A percentile compares a stretch with the other conserved stretches of the same genome.
Conservation (phyloP, 2,113 vertebrate genomes). For the Aspiorhynchus laticeps region DNA sequence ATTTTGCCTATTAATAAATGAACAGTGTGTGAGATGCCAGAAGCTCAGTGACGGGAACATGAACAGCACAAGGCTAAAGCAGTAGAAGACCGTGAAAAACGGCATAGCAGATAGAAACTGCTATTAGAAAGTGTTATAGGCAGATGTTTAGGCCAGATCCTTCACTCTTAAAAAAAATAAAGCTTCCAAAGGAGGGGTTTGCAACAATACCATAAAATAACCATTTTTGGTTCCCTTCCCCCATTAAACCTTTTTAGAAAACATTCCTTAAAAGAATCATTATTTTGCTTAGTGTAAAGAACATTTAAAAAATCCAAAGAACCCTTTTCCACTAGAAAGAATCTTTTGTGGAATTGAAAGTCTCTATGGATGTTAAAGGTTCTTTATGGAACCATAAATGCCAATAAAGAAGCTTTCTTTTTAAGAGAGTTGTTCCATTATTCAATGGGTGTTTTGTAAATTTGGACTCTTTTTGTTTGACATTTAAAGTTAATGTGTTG, state of each 20-base stretch:
- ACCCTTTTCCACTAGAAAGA: no score
- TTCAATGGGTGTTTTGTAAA: neutral
- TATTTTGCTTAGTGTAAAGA: no score
- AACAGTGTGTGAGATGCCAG: slow-evolving; percentile 66
- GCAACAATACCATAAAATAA: no score
- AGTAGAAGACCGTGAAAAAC: slow-evolving; percentile 9
- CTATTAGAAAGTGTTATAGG: neutral
- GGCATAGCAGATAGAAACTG: neutral
- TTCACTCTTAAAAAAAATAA: neutral
- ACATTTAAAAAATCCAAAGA: no score
- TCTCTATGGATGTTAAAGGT: no score
- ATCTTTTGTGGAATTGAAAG: no score
- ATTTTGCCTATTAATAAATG: slow-evolving; percentile 73
- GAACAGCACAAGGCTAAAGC: slow-evolving; percentile 29
- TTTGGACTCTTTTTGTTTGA: neutral
- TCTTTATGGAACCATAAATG: no score
- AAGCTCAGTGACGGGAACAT: slow-evolving; percentile 52
- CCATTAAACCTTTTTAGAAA: no score
- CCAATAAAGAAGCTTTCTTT: no score
- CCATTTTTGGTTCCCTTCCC: no score
- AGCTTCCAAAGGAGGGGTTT: no score
- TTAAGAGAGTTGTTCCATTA: neutral
- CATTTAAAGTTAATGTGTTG: slow-evolving; percentile 3
- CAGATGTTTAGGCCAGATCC: neutral
- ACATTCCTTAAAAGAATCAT: no score